phyloP scores from a whole-genome alignment of 1,140 invertebrate genomes.

The Phenacoccus solenopsis region DNA sequence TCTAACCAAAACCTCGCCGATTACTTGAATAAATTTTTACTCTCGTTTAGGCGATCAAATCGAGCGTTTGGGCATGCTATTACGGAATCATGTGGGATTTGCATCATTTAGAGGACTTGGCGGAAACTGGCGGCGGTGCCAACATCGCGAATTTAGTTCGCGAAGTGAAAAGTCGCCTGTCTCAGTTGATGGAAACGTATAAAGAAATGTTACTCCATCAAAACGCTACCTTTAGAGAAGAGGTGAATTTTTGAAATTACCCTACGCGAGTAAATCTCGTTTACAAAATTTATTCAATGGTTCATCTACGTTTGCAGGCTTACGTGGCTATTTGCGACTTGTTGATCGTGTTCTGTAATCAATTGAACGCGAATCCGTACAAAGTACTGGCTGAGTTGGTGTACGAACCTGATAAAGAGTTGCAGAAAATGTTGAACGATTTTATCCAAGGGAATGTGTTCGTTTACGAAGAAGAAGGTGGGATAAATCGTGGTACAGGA shows the following conservation, averaged over 20 bases:
- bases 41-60: slow-evolving; percentile 69
- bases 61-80: slow-evolving; percentile 75
- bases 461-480: slow-evolving; percentile 67
- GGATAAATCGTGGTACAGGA: not conserved
- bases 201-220: slow-evolving; percentile 40
- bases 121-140: slow-evolving; percentile 43
- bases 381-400: slow-evolving; percentile 51
- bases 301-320: slow-evolving; percentile 43
- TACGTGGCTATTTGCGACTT: slow-evolving; percentile 91
- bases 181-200: slow-evolving; percentile 61
- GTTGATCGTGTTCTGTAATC: slow-evolving; percentile 86
- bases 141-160: slow-evolving; percentile 31
- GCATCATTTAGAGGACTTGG: slow-evolving; percentile 59
- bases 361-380: slow-evolving; percentile 50
- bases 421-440: slow-evolving; percentile 71
- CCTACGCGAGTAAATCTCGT: not conserved
- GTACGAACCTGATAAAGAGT: slow-evolving; percentile 63
- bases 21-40: slow-evolving; percentile 29
- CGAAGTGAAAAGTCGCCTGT: slow-evolving; percentile 50
- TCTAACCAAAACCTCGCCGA: too few species aligned
- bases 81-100: slow-evolving; percentile 84
- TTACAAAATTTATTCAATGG: not conserved
- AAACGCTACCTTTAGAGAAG: slow-evolving; percentile 30
- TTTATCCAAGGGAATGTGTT: slow-evolving; percentile 94
- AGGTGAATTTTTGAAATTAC: slow-evolving; percentile 23